phyloP scores from a whole-genome alignment of 1,140 invertebrate species.

The Bombus superbus region DNA sequence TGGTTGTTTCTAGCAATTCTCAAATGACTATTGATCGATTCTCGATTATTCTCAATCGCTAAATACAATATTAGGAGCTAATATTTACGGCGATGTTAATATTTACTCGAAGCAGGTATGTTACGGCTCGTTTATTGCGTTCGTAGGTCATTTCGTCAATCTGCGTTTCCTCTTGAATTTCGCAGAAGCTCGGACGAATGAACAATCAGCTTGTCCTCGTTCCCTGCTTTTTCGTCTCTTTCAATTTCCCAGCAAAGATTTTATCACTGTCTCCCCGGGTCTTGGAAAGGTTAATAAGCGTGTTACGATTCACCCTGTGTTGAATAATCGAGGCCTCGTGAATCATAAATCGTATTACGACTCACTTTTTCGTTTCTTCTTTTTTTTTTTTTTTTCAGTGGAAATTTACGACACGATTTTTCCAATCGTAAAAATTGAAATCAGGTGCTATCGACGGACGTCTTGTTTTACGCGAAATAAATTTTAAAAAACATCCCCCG shows the following conservation, averaged over 20 bases:
- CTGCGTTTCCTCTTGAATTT: not conserved
- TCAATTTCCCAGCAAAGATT: conserved; percentile 1
- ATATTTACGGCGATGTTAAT: not conserved
- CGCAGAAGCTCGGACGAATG: not conserved
- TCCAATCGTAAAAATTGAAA: not conserved
- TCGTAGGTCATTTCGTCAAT: not conserved
- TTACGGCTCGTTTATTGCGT: not conserved
- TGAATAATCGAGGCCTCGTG: conserved; percentile 28
- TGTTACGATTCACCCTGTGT: conserved; percentile 11
- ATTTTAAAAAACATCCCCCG: not conserved
- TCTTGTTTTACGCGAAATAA: not conserved
- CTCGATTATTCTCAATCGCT: too few species aligned
- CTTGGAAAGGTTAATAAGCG: conserved; percentile 25
- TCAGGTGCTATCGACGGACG: not conserved
- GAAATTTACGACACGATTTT: conserved; percentile 23
- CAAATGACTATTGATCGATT: too few species aligned
- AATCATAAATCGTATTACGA: conserved; percentile 21
- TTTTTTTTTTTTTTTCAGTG: not conserved
- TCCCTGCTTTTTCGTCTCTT: not conserved
- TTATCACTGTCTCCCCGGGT: conserved; percentile 12
- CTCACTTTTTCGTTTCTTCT: not conserved
- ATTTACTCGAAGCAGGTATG: too few species aligned
- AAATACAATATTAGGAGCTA: not conserved
- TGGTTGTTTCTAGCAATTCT: too few species aligned
- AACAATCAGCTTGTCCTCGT: not conserved